Conservation (phyloP, 92 coral and sea anemone species). For the Ricordea florida region DNA sequence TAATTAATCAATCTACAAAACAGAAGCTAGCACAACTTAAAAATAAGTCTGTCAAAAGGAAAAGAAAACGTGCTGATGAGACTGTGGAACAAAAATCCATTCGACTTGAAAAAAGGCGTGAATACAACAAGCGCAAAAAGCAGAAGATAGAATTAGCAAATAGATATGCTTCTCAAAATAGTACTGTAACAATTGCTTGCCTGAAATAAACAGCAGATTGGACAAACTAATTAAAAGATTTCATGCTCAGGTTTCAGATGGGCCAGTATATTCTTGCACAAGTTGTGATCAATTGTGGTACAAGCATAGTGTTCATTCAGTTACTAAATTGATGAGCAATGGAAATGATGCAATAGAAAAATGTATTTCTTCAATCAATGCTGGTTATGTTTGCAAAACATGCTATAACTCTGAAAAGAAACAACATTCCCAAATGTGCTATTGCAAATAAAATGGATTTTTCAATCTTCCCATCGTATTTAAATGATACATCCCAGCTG, state of each 20-base stretch:
- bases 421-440: conserved; percentile 38
- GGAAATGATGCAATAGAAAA: conserved; percentile 19
- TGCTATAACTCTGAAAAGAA: conserved; percentile 37
- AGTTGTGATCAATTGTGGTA: conserved; percentile 76
- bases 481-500: conserved; percentile 12
- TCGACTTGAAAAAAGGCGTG: neutral
- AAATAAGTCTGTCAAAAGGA: too few species aligned
- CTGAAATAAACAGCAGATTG: conserved; percentile 9
- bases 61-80: too few species aligned
- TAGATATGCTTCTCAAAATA: too few species aligned
- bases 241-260: conserved; percentile 52
- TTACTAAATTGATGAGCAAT: conserved; percentile 9
- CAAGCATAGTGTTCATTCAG: conserved; percentile 31
- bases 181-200: neutral
- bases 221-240: conserved; percentile 30
- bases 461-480: conserved; percentile 3
- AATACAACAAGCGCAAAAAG: neutral
- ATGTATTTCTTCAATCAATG: conserved; percentile 31
- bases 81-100: conserved; percentile 1
- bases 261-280: conserved; percentile 61
- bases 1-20: too few species aligned
- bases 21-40: too few species aligned
- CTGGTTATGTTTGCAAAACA: conserved; percentile 57
- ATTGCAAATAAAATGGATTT: conserved; percentile 14
- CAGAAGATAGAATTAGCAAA: too few species aligned